Conservation (phyloP, 1,140 invertebrate species). For the Lasaia peninsularis region DNA sequence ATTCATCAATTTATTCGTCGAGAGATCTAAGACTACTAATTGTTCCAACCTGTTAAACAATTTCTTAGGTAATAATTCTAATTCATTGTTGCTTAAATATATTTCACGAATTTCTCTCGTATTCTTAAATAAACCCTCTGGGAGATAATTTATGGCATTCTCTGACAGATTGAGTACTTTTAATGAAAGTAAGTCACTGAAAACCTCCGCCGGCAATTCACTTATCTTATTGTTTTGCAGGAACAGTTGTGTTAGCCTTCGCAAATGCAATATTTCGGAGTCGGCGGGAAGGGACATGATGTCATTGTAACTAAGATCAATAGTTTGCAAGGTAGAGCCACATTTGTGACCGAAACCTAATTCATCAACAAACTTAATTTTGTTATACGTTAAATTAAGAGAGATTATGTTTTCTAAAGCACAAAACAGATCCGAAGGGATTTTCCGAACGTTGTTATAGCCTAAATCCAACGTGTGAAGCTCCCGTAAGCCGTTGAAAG, state of each 20-base stretch:
- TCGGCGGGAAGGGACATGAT: conserved; percentile 82
- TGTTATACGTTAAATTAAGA: conserved; percentile 87
- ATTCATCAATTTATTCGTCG: conserved; percentile 84
- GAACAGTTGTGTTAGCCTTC: conserved; percentile 83
- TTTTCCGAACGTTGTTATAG: conserved; percentile 84
- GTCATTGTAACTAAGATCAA: conserved; percentile 86
- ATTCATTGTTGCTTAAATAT: conserved; percentile 85
- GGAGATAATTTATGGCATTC: conserved; percentile 84
- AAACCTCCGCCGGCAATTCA: conserved; percentile 81
- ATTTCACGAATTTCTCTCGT: conserved; percentile 85
- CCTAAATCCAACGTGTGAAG: conserved; percentile 84
- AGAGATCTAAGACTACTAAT: conserved; percentile 84
- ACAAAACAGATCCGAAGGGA: conserved; percentile 86
- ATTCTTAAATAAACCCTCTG: conserved; percentile 83
- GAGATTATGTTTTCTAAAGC: conserved; percentile 83
- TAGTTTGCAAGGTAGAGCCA: conserved; percentile 79
- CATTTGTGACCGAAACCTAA: conserved; percentile 81
- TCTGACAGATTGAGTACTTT: conserved; percentile 87
- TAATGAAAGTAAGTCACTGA: conserved; percentile 83
- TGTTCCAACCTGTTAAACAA: conserved; percentile 83
- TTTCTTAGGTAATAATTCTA: conserved; percentile 84
- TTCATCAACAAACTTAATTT: conserved; percentile 82
- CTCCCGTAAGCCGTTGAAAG: conserved; percentile 82
- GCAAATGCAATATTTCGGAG: conserved; percentile 81
- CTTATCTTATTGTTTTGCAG: conserved; percentile 87